A percentile compares a stretch with the other conserved stretches of the same genome.
These are phyloP conservation scores for Coregonus sp. DNA, from an alignment of 2,797 vertebrate genomes.

Conservation along the genomic window DNA sequence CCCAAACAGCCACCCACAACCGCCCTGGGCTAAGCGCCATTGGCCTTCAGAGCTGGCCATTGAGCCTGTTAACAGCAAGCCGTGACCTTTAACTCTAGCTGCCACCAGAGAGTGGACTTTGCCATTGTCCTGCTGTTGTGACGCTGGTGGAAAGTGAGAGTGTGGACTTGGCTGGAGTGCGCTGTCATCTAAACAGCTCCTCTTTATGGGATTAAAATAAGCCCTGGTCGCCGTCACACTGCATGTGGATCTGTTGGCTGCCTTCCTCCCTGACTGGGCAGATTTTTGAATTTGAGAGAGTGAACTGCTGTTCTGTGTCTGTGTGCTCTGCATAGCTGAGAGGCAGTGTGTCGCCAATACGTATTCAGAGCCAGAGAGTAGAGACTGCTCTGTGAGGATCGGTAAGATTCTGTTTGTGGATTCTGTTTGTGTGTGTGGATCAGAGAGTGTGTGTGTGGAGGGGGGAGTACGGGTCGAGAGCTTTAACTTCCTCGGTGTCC, in stretches of 20 bases:
- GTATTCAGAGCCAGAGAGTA: not conserved
- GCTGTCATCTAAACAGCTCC: not conserved
- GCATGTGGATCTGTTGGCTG: not conserved
- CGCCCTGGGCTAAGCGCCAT: slow-evolving; percentile 21
- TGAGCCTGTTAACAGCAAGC: slow-evolving; percentile 46
- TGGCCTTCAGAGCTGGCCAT: slow-evolving; percentile 23
- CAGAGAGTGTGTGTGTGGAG: too few species aligned
- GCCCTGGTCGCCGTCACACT: not conserved
- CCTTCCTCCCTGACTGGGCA: not conserved
- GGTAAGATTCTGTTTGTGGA: slow-evolving; percentile 19
- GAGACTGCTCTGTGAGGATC: too few species aligned
- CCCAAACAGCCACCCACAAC: slow-evolving; percentile 38
- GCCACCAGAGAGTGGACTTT: slow-evolving; percentile 13
- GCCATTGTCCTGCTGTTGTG: slow-evolving; percentile 26
- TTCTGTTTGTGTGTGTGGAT: slow-evolving; percentile 1
- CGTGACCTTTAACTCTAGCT: slow-evolving; percentile 55
- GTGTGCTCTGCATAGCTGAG: not conserved
- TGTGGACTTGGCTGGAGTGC: slow-evolving; percentile 47
- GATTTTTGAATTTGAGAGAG: not conserved
- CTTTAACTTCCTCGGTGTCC: too few species aligned
- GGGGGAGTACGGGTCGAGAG: not conserved
- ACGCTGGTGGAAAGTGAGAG: slow-evolving; percentile 28
- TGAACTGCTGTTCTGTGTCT: not conserved
- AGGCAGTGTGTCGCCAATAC: not conserved
- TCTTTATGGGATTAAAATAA: slow-evolving; percentile 3